phyloP scores from a whole-genome alignment of 2,888 invertebrate species.

The Trichogramma evanescens region DNA sequence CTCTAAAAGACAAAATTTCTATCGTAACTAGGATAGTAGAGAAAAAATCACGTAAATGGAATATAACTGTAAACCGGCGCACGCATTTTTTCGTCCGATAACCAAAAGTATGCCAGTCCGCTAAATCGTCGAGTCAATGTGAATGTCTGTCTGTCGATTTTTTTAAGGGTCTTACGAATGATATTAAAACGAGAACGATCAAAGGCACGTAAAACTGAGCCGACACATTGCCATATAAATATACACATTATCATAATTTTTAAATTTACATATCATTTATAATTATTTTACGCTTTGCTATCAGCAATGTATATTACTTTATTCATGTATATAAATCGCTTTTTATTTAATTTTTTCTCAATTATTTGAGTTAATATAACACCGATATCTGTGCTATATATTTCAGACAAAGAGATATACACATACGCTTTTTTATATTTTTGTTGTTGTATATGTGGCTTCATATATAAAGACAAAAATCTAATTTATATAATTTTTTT shows the following conservation, averaged over 20 bases:
- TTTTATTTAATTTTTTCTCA: too few relatives aligned
- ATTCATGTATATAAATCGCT: too few relatives aligned
- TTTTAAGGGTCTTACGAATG: conserved; percentile 15
- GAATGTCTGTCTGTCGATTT: not conserved
- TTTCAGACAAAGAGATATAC: not conserved
- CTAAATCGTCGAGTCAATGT: not conserved
- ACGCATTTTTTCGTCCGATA: too few relatives aligned
- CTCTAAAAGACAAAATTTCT: conserved; percentile 9
- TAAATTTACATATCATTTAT: too few relatives aligned
- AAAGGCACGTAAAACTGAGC: conserved; percentile 24
- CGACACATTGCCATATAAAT: conserved; percentile 17
- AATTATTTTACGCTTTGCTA: too few relatives aligned
- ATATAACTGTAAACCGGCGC: too few relatives aligned
- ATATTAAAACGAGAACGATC: conserved; percentile 19
- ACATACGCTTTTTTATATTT: not conserved
- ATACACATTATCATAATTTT: not conserved
- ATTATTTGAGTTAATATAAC: too few relatives aligned
- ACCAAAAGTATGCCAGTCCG: not conserved
- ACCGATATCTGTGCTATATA: too few relatives aligned
- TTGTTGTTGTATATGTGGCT: not conserved
- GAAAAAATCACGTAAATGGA: conserved; percentile 11
- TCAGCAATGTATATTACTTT: too few relatives aligned
- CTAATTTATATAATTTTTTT: not conserved
- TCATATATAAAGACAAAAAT: conserved; percentile 8
- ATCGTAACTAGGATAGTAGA: conserved; percentile 19